These are phyloP conservation scores for Malurus cyaneus DNA, from an alignment of 2,113 vertebrate genomes.

Conservation along the genomic window DNA sequence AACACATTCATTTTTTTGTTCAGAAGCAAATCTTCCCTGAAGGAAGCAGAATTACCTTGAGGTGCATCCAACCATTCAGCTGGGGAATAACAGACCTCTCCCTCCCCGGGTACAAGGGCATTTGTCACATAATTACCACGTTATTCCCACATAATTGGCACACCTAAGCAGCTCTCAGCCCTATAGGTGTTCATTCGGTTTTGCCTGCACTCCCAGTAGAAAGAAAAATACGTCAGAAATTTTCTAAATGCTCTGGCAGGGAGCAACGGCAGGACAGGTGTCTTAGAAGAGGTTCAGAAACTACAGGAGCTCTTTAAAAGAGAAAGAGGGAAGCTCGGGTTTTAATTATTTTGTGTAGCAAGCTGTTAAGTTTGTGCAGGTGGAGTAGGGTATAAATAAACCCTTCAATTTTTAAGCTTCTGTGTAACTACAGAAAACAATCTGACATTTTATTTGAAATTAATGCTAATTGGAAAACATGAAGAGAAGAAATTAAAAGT, in stretches of 20 bases:
- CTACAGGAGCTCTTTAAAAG: not conserved
- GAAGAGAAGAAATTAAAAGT: not conserved
- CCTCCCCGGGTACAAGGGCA: not conserved
- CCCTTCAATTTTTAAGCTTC: not conserved
- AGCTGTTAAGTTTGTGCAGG: not conserved
- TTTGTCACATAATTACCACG: conserved; percentile 5
- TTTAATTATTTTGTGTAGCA: not conserved
- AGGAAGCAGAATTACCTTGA: not conserved
- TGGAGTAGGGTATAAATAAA: not conserved
- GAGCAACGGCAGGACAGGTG: not conserved
- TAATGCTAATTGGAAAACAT: not conserved
- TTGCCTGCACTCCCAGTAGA: not conserved
- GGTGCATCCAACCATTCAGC: not conserved
- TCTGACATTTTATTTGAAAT: not conserved
- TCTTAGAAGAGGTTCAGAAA: not conserved
- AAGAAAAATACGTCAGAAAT: not conserved
- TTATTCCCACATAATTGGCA: conserved; percentile 11
- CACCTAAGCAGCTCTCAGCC: not conserved
- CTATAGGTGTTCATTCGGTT: not conserved
- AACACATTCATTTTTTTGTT: not conserved
- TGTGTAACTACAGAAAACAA: not conserved
- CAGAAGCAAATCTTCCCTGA: not conserved
- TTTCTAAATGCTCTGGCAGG: not conserved
- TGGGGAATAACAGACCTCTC: not conserved
- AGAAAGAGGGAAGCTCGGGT: not conserved